Evolutionary conservation across 2,888 invertebrate species (phyloP).

Genomic region (Callosobruchus maculatus): DNA sequence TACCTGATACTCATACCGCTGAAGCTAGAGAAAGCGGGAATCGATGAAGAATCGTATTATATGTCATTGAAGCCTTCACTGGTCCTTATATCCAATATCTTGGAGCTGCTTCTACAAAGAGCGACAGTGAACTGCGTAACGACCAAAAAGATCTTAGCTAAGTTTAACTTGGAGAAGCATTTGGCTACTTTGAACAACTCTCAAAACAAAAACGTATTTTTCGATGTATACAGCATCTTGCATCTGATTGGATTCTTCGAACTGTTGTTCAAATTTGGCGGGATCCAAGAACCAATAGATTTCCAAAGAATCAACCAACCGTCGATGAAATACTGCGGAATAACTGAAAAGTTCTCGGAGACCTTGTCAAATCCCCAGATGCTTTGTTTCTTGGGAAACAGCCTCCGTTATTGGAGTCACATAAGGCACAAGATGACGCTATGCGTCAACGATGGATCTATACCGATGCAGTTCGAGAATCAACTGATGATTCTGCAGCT

Average conservation of each 20-base stretch:
- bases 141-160: constrained; percentile 26
- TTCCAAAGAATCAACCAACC: background rate
- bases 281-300: background rate
- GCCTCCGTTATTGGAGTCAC: constrained; percentile 41
- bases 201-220: constrained; percentile 49
- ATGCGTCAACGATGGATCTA: constrained; percentile 13
- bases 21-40: constrained; percentile 45
- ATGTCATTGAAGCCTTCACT: constrained; percentile 56
- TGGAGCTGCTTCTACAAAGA: constrained; percentile 41
- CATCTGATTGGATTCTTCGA: constrained; percentile 20
- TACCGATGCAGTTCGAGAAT: constrained; percentile 49
- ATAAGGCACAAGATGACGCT: constrained; percentile 26
- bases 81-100: constrained; percentile 55
- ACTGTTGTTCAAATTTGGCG: constrained; percentile 9
- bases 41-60: constrained; percentile 44
- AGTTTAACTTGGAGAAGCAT: constrained; percentile 45
- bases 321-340: background rate
- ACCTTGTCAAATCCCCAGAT: constrained; percentile 44
- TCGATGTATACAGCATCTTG: constrained; percentile 51
- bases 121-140: background rate
- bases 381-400: constrained; percentile 43
- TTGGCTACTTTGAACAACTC: constrained; percentile 41
- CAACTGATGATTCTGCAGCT: constrained; percentile 62
- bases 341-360: background rate
- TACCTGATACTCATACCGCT: constrained; percentile 57